Evolutionary conservation across 2,888 invertebrate genomes (phyloP), one percentile per base, ranked within the genome.

Genomic region (Rhingia campestris): DNA sequence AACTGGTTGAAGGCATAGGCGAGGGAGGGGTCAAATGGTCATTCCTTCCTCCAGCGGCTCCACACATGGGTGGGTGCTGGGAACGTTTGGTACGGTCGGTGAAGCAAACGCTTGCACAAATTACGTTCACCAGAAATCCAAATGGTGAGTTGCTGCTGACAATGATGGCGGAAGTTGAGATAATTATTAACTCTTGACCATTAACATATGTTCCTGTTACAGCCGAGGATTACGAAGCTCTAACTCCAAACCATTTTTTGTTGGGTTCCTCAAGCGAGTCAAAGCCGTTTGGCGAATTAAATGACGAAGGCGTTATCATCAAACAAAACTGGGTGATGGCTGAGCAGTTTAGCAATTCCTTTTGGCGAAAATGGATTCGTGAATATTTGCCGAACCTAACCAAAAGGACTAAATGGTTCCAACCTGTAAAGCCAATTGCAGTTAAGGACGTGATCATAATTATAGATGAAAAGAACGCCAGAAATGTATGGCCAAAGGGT

Each of bases 201-300:
- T n/a, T n/a, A n/a, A n/a, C n/a, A n/a, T n/a, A n/a, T n/a, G n/a
- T n/a, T n/a, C n/a, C n/a, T n/a, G n/a, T 22, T 80, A 12, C 70
- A 0, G 33, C 81, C 76, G 53, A 75, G 63, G 51, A 86, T 75
- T 73, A 72, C 4, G 86, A 87, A 73, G 86, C 87, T 0, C 56
- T 88, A 41, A 88, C 88, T 9, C 87, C 87, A 4, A 88, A 88
- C 49, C 87, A 88, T 76, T 82, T 88, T 43, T 70, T 88, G 37
- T 43, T 86, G 54, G 80, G 85, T 10, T 77, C 75, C 33, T 86
- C 86, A 12, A 86, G 67, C 51, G 77, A 86, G 7, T 67, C 69
- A 66, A 86, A 81, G 73, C 85, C 81, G 10, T 45, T 79, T 30
- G 81, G 81, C 6, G 43, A 51, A 39, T 80, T 51, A 12, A 69